Conservation (phyloP, 2,888 invertebrate genomes). For the Resseliella maxima region DNA sequence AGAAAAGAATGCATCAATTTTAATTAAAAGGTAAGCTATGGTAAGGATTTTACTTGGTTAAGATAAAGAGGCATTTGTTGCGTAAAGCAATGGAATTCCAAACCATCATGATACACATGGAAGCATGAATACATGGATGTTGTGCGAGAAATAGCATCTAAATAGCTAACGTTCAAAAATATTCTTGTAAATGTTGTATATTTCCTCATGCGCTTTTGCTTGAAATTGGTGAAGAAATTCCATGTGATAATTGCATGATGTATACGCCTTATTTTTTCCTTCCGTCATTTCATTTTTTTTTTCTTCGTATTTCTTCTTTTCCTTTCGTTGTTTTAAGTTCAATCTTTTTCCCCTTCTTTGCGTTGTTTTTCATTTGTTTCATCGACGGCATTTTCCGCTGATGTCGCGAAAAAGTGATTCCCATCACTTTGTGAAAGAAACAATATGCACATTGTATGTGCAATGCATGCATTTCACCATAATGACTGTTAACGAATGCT, state of each 20-base stretch:
- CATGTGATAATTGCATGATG: no score
- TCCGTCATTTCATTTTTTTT: not conserved
- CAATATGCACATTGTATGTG: not conserved
- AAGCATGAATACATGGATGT: no score
- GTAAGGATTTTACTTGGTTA: no score
- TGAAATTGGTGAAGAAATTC: not conserved
- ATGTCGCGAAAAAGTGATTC: constrained; percentile 23
- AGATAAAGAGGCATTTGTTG: no score
- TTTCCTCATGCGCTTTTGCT: not conserved
- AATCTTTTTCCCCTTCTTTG: no score
- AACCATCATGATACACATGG: no score
- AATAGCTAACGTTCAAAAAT: no score
- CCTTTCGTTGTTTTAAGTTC: not conserved
- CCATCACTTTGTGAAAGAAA: not conserved
- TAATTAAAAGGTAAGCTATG: not conserved
- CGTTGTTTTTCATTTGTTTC: not conserved
- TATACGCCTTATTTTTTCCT: no score
- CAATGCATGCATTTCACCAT: constrained; percentile 21
- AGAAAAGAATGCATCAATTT: constrained; percentile 5
- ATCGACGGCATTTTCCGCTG: not conserved
- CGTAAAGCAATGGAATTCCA: no score
- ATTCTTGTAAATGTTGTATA: not conserved
- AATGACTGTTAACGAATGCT: constrained; percentile 48
- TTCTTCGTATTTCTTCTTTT: not conserved
- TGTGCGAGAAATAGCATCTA: no score